Conservation (phyloP, 2,797 vertebrate species). For the Malurus leucopterus region DNA sequence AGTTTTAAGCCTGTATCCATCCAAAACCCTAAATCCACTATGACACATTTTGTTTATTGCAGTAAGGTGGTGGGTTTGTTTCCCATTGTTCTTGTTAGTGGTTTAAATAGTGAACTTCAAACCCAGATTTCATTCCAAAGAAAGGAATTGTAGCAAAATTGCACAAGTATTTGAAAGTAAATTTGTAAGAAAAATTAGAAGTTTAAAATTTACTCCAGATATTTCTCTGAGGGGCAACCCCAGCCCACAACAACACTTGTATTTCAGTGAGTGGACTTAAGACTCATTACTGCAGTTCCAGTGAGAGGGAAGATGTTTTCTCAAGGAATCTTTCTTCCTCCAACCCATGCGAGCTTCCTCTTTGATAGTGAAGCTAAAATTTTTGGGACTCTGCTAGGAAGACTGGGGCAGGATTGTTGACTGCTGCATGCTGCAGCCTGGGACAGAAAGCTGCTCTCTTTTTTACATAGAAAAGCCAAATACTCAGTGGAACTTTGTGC, state of each 20-base stretch:
- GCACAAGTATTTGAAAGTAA: background rate
- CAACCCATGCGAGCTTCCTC: background rate
- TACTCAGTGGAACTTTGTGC: background rate
- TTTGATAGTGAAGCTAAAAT: background rate
- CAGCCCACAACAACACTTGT: background rate
- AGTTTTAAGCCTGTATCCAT: background rate
- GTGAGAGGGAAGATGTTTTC: background rate
- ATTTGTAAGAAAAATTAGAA: background rate
- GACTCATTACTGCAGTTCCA: background rate
- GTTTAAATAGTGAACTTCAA: background rate
- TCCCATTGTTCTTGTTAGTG: background rate
- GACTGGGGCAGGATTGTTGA: background rate
- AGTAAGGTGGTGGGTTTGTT: background rate
- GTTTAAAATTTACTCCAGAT: background rate
- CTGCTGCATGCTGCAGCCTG: fast-evolving
- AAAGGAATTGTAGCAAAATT: background rate
- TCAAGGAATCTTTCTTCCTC: background rate
- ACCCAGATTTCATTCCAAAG: background rate
- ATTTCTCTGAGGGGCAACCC: background rate
- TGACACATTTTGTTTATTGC: background rate
- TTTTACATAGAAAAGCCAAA: background rate
- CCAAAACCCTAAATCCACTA: background rate
- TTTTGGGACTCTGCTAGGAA: fast-evolving
- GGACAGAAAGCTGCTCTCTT: background rate
- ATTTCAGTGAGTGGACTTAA: background rate